Evolutionary conservation across 2,113 vertebrate species (phyloP).

Genomic region (Trematomus loennbergii): DNA sequence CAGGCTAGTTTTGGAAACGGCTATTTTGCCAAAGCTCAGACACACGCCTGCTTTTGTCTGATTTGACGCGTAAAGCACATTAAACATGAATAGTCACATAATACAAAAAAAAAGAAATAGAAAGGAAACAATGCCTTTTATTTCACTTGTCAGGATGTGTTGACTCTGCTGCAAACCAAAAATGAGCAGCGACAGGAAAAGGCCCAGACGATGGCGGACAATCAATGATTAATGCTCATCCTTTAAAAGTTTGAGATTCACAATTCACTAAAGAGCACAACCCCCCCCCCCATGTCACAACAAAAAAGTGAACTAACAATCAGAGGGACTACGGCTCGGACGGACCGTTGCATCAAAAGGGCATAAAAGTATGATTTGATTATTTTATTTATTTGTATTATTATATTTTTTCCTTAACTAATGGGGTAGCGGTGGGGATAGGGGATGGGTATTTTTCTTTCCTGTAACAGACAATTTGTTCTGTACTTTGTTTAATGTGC

Average conservation of each 20-base stretch:
- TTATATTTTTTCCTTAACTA: too few relatives aligned
- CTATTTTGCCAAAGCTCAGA: slow-evolving; percentile 65
- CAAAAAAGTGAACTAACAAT: not conserved
- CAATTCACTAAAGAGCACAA: slow-evolving; percentile 31
- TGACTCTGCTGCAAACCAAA: slow-evolving; percentile 37
- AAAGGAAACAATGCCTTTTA: slow-evolving; percentile 61
- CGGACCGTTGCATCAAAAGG: not conserved
- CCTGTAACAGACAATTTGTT: too few relatives aligned
- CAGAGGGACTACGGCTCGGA: not conserved
- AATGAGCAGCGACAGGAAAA: slow-evolving; percentile 43
- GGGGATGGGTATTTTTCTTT: too few relatives aligned
- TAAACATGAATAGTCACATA: slow-evolving; percentile 42
- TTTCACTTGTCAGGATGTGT: slow-evolving; percentile 44
- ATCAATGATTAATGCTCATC: slow-evolving; percentile 71
- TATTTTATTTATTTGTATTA: too few relatives aligned
- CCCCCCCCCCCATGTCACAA: slow-evolving; percentile 2
- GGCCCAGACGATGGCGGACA: slow-evolving; percentile 40
- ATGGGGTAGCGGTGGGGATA: too few relatives aligned
- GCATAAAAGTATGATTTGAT: not conserved
- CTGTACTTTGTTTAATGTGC: too few relatives aligned
- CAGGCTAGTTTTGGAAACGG: slow-evolving; percentile 63
- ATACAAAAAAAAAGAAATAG: slow-evolving; percentile 34
- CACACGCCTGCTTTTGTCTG: slow-evolving; percentile 64
- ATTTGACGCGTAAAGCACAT: slow-evolving; percentile 58
- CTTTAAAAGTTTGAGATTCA: slow-evolving; percentile 54